Conservation (phyloP, 2,888 invertebrate genomes). For the Napeogenes sylphis region DNA sequence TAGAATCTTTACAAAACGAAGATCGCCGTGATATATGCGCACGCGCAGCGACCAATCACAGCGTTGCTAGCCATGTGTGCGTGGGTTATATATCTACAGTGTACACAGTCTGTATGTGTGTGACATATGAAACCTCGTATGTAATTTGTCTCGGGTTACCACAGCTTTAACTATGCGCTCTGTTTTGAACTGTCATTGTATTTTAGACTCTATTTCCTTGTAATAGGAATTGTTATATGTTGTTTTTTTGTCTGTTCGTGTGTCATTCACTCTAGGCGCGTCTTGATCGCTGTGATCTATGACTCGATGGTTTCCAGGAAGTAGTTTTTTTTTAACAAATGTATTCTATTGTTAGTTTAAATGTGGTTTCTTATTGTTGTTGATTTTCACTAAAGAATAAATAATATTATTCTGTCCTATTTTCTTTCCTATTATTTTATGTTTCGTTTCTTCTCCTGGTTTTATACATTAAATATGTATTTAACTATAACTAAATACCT, state of each 20-base stretch:
- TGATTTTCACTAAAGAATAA: slow-evolving; percentile 19
- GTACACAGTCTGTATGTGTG: slow-evolving; percentile 28
- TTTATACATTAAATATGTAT: no score
- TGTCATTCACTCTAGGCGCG: slow-evolving; percentile 5
- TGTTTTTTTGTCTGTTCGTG: slow-evolving; percentile 27
- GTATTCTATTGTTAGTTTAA: slow-evolving; percentile 23
- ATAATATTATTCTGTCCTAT: slow-evolving; percentile 18
- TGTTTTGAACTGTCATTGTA: slow-evolving; percentile 20
- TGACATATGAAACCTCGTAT: slow-evolving; percentile 46
- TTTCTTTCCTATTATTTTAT: slow-evolving; percentile 7
- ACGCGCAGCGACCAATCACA: slow-evolving; percentile 53
- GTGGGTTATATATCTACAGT: slow-evolving; percentile 32
- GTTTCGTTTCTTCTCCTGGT: no score
- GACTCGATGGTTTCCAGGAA: slow-evolving; percentile 49
- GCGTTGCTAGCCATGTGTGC: slow-evolving; percentile 35
- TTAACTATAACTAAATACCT: no score
- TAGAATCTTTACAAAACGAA: slow-evolving; percentile 72
- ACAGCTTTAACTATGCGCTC: slow-evolving; percentile 27
- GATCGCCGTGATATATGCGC: slow-evolving; percentile 54
- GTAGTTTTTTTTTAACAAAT: slow-evolving; percentile 39
- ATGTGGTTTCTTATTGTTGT: slow-evolving; percentile 10
- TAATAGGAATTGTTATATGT: slow-evolving; percentile 14
- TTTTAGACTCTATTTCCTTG: slow-evolving; percentile 39
- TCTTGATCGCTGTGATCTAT: slow-evolving; percentile 51
- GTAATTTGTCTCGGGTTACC: slow-evolving; percentile 46